Conservation (phyloP, 2,113 vertebrate species). For the Pterocles orientalis region DNA sequence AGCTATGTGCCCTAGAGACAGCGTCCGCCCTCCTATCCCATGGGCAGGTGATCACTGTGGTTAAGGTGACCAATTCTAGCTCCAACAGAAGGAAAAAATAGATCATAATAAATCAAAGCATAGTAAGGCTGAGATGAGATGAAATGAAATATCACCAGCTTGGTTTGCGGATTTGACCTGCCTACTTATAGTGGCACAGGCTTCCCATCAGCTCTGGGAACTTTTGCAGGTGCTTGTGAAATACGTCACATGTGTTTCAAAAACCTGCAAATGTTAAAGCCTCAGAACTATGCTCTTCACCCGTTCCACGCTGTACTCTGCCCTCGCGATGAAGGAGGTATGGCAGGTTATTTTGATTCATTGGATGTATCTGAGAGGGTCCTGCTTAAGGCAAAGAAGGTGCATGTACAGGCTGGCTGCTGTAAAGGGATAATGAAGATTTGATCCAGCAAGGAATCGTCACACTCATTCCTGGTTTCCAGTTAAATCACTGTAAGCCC, state of each 20-base stretch:
- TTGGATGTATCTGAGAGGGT: neutral
- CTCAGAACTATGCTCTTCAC: neutral
- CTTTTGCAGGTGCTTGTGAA: neutral
- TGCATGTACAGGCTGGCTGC: neutral
- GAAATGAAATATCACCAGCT: constrained; percentile 42
- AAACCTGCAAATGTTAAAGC: neutral
- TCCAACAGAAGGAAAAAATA: constrained; percentile 50
- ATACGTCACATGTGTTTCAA: neutral
- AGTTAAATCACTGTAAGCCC: neutral
- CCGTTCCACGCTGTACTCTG: fast-evolving
- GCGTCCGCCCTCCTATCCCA: neutral
- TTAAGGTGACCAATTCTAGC: neutral
- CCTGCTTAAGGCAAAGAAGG: neutral
- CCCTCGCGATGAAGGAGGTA: neutral
- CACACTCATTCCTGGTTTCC: neutral
- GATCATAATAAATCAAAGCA: constrained; percentile 58
- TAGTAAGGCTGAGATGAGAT: constrained; percentile 50
- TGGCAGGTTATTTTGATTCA: neutral
- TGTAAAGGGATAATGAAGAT: fast-evolving
- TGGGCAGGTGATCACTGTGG: neutral
- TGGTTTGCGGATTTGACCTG: neutral
- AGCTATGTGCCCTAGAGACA: constrained; percentile 43
- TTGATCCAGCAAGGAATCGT: neutral
- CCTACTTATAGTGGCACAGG: neutral
- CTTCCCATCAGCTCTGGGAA: neutral